phyloP scores from a whole-genome alignment of 92 coral and sea anemone genomes.

The Epizoanthus rinbou region DNA sequence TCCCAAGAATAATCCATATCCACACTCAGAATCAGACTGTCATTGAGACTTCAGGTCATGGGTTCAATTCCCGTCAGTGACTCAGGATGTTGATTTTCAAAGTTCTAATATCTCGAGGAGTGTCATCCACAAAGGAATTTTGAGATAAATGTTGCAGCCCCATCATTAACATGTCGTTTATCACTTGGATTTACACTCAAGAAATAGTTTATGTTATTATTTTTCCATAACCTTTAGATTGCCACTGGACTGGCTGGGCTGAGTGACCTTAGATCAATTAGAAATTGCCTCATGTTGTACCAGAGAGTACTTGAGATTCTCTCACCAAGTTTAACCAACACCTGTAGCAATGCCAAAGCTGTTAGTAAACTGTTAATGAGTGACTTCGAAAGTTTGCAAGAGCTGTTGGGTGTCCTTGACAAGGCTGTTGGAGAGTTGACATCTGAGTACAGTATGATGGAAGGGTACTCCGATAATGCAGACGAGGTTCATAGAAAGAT shows the following conservation, averaged over 20 bases:
- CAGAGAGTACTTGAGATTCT: slow-evolving; percentile 52
- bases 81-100: too few species aligned
- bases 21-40: too few species aligned
- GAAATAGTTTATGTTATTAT: too few species aligned
- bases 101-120: too few species aligned
- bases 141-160: too few species aligned
- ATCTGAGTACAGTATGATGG: slow-evolving; percentile 82
- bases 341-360: slow-evolving; percentile 31
- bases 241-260: slow-evolving; percentile 80
- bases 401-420: slow-evolving; percentile 59
- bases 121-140: too few species aligned
- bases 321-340: slow-evolving; percentile 25
- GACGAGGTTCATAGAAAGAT: slow-evolving; percentile 70
- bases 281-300: slow-evolving; percentile 66
- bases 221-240: slow-evolving; percentile 44
- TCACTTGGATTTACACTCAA: too few species aligned
- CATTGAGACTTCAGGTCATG: too few species aligned
- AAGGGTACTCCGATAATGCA: slow-evolving; percentile 82
- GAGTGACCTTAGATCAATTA: slow-evolving; percentile 77
- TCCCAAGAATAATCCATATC: too few species aligned
- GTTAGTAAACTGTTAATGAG: slow-evolving; percentile 52
- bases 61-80: not conserved
- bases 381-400: slow-evolving; percentile 58
- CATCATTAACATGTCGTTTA: too few species aligned
- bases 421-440: slow-evolving; percentile 75